phyloP scores from a whole-genome alignment of 2,113 vertebrate genomes.

The Mastomys coucha region DNA sequence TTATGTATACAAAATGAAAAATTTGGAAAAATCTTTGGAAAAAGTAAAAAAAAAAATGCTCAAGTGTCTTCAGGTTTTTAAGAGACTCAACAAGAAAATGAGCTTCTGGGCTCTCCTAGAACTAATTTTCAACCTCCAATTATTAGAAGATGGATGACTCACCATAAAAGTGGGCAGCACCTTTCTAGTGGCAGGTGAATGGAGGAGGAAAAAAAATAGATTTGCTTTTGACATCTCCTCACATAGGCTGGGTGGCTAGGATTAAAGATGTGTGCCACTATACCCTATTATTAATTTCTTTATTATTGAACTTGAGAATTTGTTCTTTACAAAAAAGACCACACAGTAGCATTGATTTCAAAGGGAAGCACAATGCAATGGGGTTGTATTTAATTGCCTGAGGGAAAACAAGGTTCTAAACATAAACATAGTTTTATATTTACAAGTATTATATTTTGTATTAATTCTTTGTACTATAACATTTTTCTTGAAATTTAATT shows the following conservation, averaged over 20 bases:
- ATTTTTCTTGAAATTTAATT: constrained; percentile 12
- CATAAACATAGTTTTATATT: neutral
- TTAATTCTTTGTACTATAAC: neutral
- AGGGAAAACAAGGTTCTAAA: accelerated
- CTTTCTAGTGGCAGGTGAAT: neutral
- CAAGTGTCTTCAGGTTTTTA: neutral
- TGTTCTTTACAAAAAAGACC: constrained; percentile 82
- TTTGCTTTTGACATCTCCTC: neutral
- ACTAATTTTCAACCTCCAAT: neutral
- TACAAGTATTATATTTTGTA: neutral
- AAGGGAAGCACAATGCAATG: neutral
- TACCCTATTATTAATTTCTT: constrained; percentile 82
- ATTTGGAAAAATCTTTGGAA: neutral
- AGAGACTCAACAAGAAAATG: neutral
- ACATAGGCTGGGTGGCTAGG: neutral
- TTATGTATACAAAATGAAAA: neutral
- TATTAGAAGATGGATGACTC: neutral
- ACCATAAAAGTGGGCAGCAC: neutral
- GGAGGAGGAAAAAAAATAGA: neutral
- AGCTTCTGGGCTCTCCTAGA: neutral
- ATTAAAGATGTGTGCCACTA: neutral
- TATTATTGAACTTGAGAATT: constrained; percentile 84
- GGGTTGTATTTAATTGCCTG: neutral
- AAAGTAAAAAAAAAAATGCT: neutral
- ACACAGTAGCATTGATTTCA: constrained; percentile 67